Conservation (phyloP, 2,113 vertebrate species). For the Scolopax mira region DNA sequence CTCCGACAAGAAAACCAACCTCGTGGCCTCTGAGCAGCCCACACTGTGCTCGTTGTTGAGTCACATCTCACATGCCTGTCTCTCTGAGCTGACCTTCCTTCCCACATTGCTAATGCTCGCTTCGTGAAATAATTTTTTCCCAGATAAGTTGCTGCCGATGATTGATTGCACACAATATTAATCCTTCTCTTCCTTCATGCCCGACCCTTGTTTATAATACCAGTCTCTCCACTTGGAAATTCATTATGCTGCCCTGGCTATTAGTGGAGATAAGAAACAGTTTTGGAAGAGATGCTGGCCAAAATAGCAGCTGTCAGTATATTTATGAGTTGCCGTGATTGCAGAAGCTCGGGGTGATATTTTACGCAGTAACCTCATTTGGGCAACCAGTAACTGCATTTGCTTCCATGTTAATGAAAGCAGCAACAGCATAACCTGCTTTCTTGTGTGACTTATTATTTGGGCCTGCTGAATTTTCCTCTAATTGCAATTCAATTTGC, state of each 20-base stretch:
- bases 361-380: background rate
- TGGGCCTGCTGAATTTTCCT: background rate
- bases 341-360: background rate
- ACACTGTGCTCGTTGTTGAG: fast-evolving
- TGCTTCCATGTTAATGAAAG: background rate
- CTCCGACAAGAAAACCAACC: background rate
- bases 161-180: background rate
- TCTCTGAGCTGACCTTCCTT: background rate
- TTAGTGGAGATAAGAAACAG: background rate
- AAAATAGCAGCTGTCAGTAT: background rate
- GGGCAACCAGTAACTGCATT: background rate
- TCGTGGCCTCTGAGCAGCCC: background rate
- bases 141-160: background rate
- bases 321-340: background rate
- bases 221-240: background rate
- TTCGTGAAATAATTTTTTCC: background rate
- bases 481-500: background rate
- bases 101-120: background rate
- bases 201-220: background rate
- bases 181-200: background rate
- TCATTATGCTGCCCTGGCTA: background rate
- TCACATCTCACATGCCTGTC: background rate
- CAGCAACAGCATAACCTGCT: background rate
- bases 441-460: background rate
- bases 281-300: background rate